Conservation (phyloP, 2,797 vertebrate genomes). For the Ctenopoma multispine region DNA sequence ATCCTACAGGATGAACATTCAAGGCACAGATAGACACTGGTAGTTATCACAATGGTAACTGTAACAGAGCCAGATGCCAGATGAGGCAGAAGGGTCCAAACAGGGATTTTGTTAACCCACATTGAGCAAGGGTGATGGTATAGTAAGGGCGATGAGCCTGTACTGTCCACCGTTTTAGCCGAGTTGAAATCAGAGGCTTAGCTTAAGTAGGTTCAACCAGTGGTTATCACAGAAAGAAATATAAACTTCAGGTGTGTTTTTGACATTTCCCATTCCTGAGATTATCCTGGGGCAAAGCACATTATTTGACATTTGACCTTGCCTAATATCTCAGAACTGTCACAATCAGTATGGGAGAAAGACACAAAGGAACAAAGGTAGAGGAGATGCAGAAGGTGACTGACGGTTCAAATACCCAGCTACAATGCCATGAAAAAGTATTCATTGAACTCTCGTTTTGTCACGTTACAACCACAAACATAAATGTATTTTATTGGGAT, state of each 20-base stretch:
- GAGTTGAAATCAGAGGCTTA: background rate
- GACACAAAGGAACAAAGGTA: background rate
- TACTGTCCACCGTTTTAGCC: background rate
- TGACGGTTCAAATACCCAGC: background rate
- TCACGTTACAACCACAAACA: too few species aligned
- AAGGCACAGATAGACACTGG: background rate
- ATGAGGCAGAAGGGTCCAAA: constrained; percentile 2
- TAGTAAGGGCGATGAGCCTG: background rate
- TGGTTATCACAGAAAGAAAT: constrained; percentile 9
- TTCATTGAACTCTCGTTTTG: too few species aligned
- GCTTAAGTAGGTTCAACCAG: background rate
- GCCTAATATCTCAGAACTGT: background rate
- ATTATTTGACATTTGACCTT: background rate
- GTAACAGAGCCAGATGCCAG: constrained; percentile 32
- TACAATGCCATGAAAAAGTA: too few species aligned
- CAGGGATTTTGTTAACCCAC: background rate
- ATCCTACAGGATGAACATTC: constrained; percentile 20
- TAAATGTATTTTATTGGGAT: too few species aligned
- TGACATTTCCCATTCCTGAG: background rate
- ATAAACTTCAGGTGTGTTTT: background rate
- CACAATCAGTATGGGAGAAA: background rate
- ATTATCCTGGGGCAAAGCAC: background rate
- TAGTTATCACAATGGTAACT: constrained; percentile 1
- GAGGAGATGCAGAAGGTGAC: background rate
- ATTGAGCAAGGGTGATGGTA: background rate